A percentile compares a stretch with the other conserved stretches of the same genome.
phyloP scores from a whole-genome alignment of 2,113 vertebrate genomes.

The Ia io region DNA sequence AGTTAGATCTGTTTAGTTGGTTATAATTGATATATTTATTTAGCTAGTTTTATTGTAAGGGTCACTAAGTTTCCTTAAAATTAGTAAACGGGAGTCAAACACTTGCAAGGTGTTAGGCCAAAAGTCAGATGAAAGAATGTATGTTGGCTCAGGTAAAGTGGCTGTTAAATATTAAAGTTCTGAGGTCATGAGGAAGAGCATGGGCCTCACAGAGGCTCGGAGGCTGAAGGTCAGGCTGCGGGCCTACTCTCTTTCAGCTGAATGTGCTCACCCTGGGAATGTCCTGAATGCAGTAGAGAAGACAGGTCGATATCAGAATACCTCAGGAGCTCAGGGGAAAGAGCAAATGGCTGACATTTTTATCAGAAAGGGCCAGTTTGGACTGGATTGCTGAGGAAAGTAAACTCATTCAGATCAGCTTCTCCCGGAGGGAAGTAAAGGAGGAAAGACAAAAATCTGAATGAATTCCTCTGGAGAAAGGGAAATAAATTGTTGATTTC shows the following conservation, averaged over 20 bases:
- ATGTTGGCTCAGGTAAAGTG: background rate
- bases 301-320: background rate
- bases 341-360: background rate
- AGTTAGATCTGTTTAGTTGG: background rate
- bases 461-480: background rate
- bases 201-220: background rate
- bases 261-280: background rate
- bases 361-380: background rate
- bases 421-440: background rate
- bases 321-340: constrained; percentile 5
- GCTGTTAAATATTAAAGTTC: constrained; percentile 17
- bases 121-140: fast-evolving
- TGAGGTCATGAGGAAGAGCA: background rate
- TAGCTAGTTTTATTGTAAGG: background rate
- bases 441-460: background rate
- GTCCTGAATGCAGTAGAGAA: background rate
- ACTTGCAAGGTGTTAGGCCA: background rate
- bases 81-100: background rate
- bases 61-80: background rate
- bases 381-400: background rate
- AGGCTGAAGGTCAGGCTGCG: background rate
- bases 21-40: background rate
- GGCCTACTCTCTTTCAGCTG: background rate
- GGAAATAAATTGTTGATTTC: background rate
- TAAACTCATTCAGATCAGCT: background rate